Percentiles rank a stretch among this genome's conserved stretches.
These are phyloP conservation scores for Colostygia pectinataria DNA, from an alignment of 2,888 invertebrate genomes.

Conservation along the genomic window DNA sequence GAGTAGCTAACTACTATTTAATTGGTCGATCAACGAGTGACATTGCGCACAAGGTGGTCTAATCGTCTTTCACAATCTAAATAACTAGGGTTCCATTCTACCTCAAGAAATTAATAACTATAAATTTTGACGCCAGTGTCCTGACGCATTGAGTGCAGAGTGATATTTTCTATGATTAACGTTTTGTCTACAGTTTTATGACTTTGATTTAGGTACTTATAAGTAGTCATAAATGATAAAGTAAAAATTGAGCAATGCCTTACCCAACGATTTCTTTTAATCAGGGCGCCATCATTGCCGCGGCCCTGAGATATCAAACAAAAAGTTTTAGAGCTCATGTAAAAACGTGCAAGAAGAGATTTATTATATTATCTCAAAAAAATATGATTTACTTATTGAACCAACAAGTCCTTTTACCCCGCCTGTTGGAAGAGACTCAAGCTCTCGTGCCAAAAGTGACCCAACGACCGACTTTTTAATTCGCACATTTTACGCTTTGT, in stretches of 20 bases:
- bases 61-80: slow-evolving; percentile 39
- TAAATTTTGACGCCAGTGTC: slow-evolving; percentile 15
- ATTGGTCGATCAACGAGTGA: slow-evolving; percentile 38
- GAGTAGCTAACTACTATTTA: slow-evolving; percentile 19
- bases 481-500: slow-evolving; percentile 64
- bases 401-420: too few relatives aligned
- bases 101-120: slow-evolving; percentile 35
- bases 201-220: slow-evolving; percentile 34
- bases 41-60: slow-evolving; percentile 44
- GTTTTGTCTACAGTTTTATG: slow-evolving; percentile 37
- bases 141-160: slow-evolving; percentile 27
- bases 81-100: slow-evolving; percentile 36
- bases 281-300: slow-evolving; percentile 38
- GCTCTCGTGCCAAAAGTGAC: slow-evolving; percentile 46
- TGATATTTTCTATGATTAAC: slow-evolving; percentile 30
- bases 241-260: slow-evolving; percentile 39
- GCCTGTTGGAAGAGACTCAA: too few relatives aligned
- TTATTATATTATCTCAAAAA: too few relatives aligned
- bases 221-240: too few relatives aligned
- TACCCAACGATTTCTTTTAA: slow-evolving; percentile 45
- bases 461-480: slow-evolving; percentile 58
- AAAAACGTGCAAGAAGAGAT: slow-evolving; percentile 48
- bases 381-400: too few relatives aligned
- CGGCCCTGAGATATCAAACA: slow-evolving; percentile 42
- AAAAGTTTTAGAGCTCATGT: slow-evolving; percentile 46